phyloP scores from a whole-genome alignment of 2,113 vertebrate species.

The Puma concolor region DNA sequence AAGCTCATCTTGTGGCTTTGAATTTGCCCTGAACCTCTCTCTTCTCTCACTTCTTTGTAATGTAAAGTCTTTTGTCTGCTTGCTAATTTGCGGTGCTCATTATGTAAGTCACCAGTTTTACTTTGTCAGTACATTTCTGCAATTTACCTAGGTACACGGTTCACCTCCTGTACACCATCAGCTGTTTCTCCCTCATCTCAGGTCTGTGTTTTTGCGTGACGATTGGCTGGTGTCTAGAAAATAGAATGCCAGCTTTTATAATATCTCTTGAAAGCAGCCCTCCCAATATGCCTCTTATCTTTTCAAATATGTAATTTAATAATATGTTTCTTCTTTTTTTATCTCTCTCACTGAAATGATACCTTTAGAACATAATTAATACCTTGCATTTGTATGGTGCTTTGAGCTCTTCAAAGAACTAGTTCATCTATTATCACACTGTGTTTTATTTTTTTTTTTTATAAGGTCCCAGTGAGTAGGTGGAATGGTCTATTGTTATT shows the following conservation, averaged over 20 bases:
- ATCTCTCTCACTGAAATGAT: constrained; percentile 55
- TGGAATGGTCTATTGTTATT: not conserved
- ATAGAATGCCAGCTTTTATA: constrained; percentile 62
- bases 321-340: constrained; percentile 65
- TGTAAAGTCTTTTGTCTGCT: not conserved
- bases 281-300: constrained; percentile 59
- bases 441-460: constrained; percentile 48
- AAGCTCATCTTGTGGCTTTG: not conserved
- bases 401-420: constrained; percentile 50
- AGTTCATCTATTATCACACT: constrained; percentile 49
- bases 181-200: not conserved
- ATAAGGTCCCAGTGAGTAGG: not conserved
- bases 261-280: constrained; percentile 56
- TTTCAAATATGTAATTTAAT: constrained; percentile 73
- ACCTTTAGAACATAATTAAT: constrained; percentile 73
- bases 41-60: constrained; percentile 2
- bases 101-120: constrained; percentile 45
- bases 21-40: not conserved
- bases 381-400: constrained; percentile 3
- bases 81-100: constrained; percentile 53
- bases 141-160: not conserved
- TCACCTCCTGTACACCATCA: not conserved
- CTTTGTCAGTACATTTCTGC: constrained; percentile 49
- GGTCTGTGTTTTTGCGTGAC: constrained; percentile 29
- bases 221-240: constrained; percentile 54